Base-by-base conservation (phyloP, 2,888 invertebrate species). In the Dromius quadrimaculatus region DNA sequence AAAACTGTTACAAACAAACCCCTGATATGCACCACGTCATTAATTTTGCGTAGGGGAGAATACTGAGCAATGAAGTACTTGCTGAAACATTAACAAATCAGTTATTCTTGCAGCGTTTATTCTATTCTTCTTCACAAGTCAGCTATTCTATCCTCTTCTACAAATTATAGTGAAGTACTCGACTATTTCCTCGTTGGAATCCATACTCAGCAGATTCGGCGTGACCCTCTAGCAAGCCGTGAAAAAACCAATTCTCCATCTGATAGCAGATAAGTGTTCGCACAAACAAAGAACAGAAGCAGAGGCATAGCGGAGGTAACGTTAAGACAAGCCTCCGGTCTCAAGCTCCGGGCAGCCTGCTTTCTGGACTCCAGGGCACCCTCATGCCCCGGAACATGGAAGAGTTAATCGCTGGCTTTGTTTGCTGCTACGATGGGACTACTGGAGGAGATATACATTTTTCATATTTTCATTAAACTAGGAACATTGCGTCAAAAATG, bases 1-100 rank as follows among this genome's bases (percentile, higher is more conserved):
- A 66, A 66, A 66, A 66, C 57, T 66, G 57, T 66, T 66, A 34
- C 66, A 57, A 66, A 57, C 66, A 66, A 66, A 66, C 66, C 66
- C 38, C 47, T 66, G 28, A 54, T 57, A 41, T 57, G 41, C 19
- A 66, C 19, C 66, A 41, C 54, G 41, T 66, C 66, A 66, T 66
- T 66, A 66, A 66, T 36, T 65, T 65, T 65, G 11, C 43, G 36
- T 11, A n/a, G 32, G 9, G 20, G 59, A 59, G 36, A 59, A 59
- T 36, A 15, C 36, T 36, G n/a, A n/a, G n/a, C n/a, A n/a, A n/a
- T n/a, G n/a, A n/a, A n/a, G n/a, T n/a, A n/a, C n/a, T n/a, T n/a
- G n/a, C n/a, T n/a, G n/a, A n/a, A n/a, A n/a, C n/a, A n/a, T n/a
- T n/a, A n/a, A n/a, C n/a, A n/a, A n/a, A n/a, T n/a, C n/a, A n/a